Percentiles rank a stretch among this genome's conserved stretches.
These are phyloP conservation scores for Eutolmus rufibarbis DNA, from an alignment of 2,888 invertebrate species.

Conservation along the genomic window DNA sequence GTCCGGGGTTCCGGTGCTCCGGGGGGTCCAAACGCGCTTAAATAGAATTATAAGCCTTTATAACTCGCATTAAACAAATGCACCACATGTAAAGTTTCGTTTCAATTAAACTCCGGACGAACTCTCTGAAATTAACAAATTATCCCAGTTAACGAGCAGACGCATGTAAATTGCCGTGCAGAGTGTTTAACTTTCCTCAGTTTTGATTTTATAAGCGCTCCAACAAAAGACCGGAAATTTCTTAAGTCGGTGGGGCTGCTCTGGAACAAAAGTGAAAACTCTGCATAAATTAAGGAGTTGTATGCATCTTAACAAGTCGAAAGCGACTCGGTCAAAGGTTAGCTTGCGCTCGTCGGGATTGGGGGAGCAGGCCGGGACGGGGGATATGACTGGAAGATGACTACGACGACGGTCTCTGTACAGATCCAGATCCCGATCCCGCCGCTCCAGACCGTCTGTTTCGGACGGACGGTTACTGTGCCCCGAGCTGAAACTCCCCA, in stretches of 20 bases:
- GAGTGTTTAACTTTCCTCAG: neutral
- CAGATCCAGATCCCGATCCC: neutral
- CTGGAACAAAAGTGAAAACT: constrained; percentile 38
- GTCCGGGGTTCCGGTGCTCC: neutral
- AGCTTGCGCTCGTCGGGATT: neutral
- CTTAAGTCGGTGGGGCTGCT: constrained; percentile 15
- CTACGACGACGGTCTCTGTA: neutral
- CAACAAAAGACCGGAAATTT: constrained; percentile 40
- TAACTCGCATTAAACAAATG: neutral
- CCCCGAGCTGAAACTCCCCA: neutral
- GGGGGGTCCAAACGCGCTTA: neutral
- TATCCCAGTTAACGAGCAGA: constrained; percentile 1
- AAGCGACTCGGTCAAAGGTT: constrained; percentile 29
- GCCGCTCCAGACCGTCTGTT: neutral
- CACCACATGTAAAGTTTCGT: neutral
- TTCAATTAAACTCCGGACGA: constrained; percentile 11
- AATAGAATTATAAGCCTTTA: neutral
- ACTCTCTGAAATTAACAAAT: constrained; percentile 12
- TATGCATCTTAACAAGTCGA: constrained; percentile 26
- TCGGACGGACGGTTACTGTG: neutral
- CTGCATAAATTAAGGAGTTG: constrained; percentile 26
- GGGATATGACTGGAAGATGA: neutral
- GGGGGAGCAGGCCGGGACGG: neutral
- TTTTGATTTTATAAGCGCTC: constrained; percentile 24
- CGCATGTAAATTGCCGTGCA: constrained; percentile 19